Conservation (phyloP, 1,140 invertebrate genomes). For the Pseudachorutes palmiensis region DNA sequence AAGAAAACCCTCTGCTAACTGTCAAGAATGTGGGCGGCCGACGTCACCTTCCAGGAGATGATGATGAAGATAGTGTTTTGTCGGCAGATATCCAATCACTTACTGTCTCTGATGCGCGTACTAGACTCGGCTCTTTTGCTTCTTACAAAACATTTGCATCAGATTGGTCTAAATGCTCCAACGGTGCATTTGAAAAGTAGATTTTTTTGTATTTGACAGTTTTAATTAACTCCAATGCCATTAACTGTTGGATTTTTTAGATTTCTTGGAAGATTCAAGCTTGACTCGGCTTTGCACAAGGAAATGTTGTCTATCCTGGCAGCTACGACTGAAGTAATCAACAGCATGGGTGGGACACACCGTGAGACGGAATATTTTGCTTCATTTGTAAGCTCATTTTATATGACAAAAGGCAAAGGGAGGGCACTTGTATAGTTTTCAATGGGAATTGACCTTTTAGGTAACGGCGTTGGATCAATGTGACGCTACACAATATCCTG, state of each 20-base stretch:
- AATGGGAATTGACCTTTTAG: too few relatives aligned
- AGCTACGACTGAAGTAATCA: conserved; percentile 86
- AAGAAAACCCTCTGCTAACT: conserved; percentile 41
- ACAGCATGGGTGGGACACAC: conserved; percentile 74
- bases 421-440: too few relatives aligned
- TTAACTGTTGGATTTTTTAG: conserved; percentile 42
- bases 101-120: conserved; percentile 45
- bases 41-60: conserved; percentile 45
- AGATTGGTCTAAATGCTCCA: conserved; percentile 79
- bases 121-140: conserved; percentile 29
- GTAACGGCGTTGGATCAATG: conserved; percentile 69
- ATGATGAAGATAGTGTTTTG: conserved; percentile 45
- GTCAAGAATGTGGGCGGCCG: conserved; percentile 40
- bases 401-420: too few relatives aligned
- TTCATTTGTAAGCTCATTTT: conserved; percentile 57
- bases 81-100: conserved; percentile 52
- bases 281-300: conserved; percentile 76
- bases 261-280: conserved; percentile 63
- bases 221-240: background rate
- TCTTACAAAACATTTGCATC: conserved; percentile 79
- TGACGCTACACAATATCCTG: conserved; percentile 57
- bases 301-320: conserved; percentile 87
- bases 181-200: conserved; percentile 67
- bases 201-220: conserved; percentile 8
- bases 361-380: conserved; percentile 87